Evolutionary conservation across 1,140 invertebrate genomes (phyloP).

Genomic region (Danaus plexippus): DNA sequence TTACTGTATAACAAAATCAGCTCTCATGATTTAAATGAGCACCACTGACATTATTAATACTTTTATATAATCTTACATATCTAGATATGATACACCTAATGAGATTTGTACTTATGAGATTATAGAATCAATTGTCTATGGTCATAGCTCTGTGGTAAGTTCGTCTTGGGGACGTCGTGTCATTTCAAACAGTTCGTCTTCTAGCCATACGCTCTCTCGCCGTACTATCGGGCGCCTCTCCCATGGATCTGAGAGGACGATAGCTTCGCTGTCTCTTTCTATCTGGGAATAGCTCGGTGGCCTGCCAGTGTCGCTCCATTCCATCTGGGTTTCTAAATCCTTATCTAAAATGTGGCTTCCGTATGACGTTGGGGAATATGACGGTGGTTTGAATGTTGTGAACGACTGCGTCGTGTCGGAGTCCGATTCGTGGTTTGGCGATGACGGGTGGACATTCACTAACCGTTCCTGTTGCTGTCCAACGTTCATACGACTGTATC

Average conservation of each 20-base stretch:
- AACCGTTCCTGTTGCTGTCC: constrained; percentile 70
- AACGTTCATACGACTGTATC: constrained; percentile 78
- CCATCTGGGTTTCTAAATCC: constrained; percentile 54
- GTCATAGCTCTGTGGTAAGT: constrained; percentile 82
- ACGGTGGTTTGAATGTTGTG: constrained; percentile 74
- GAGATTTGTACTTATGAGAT: constrained; percentile 22
- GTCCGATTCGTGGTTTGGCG: constrained; percentile 59
- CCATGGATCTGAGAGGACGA: constrained; percentile 72
- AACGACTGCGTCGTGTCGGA: constrained; percentile 62
- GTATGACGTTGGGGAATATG: constrained; percentile 61
- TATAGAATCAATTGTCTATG: not conserved
- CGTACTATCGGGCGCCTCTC: constrained; percentile 60
- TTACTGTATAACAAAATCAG: too few relatives aligned
- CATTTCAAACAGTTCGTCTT: constrained; percentile 81
- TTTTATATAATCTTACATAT: too few relatives aligned
- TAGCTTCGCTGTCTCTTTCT: constrained; percentile 53
- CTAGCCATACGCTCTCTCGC: constrained; percentile 74
- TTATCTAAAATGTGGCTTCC: constrained; percentile 59
- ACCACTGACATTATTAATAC: too few relatives aligned
- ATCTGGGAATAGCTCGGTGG: constrained; percentile 71
- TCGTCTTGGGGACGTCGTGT: constrained; percentile 84
- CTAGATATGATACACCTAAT: constrained; percentile 1
- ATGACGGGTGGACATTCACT: constrained; percentile 77
- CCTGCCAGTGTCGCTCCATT: constrained; percentile 63
- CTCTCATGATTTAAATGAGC: too few relatives aligned